phyloP scores from a whole-genome alignment of 1,140 invertebrate genomes.

The Trypoxylus dichotomus region DNA sequence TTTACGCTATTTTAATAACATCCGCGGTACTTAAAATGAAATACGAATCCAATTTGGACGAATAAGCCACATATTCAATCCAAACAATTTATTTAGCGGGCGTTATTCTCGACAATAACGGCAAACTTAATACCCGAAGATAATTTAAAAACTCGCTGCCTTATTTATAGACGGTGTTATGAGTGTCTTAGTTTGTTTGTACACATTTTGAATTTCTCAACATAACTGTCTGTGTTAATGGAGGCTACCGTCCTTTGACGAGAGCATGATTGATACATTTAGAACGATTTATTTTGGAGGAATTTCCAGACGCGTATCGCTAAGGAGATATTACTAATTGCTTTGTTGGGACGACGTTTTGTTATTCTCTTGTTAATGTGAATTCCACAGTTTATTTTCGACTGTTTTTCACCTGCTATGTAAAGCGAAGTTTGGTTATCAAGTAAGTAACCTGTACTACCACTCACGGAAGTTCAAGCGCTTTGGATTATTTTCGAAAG shows the following conservation, averaged over 20 bases:
- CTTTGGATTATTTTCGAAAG: too few relatives aligned
- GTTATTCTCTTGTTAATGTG: neutral
- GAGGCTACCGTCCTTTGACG: neutral
- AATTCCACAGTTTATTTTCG: neutral
- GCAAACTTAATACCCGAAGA: neutral
- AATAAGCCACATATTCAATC: neutral
- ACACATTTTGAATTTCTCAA: neutral
- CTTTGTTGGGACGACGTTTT: neutral
- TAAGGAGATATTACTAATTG: neutral
- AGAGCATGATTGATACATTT: slow-evolving; percentile 3
- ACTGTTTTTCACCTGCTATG: neutral
- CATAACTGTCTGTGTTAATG: slow-evolving; percentile 2
- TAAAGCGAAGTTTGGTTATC: too few relatives aligned
- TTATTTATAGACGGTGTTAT: neutral
- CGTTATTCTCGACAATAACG: neutral
- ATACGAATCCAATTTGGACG: neutral
- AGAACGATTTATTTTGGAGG: neutral
- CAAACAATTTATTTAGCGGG: neutral
- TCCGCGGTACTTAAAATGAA: neutral
- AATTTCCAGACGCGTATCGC: neutral
- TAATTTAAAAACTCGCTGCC: neutral
- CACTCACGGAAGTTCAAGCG: too few relatives aligned
- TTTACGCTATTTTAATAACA: neutral
- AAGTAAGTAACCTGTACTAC: too few relatives aligned
- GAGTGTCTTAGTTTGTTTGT: neutral